Evolutionary conservation across 1,140 invertebrate genomes (phyloP).

Genomic region (Diachasma alloeum): DNA sequence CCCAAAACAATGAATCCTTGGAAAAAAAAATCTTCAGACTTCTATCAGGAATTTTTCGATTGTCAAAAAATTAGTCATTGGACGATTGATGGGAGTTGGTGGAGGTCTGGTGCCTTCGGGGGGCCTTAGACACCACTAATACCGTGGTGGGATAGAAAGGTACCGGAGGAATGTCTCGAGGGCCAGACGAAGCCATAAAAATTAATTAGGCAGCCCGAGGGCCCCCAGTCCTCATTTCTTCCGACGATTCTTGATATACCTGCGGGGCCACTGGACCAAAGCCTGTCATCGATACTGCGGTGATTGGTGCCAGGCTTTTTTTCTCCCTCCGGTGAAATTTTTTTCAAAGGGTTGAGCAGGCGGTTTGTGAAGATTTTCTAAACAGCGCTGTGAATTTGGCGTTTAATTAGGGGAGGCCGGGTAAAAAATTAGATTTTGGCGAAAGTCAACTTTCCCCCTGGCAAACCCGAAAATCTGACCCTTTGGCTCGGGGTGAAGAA

Average conservation of each 20-base stretch:
- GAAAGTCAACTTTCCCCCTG: too few relatives aligned
- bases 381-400: too few relatives aligned
- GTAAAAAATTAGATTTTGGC: too few relatives aligned
- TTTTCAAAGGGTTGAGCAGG: not conserved
- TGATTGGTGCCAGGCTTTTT: not conserved
- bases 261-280: not conserved
- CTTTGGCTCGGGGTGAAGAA: too few relatives aligned
- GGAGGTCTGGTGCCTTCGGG: not conserved
- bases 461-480: too few relatives aligned
- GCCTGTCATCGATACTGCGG: not conserved
- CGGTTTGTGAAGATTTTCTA: too few relatives aligned
- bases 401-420: too few relatives aligned
- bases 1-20: not conserved
- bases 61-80: not conserved
- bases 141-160: not conserved
- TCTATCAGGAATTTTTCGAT: not conserved
- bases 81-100: not conserved
- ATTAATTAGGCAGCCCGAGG: not conserved
- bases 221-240: not conserved
- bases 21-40: not conserved
- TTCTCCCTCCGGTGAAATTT: not conserved
- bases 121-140: not conserved
- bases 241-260: not conserved
- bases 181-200: constrained; percentile 4
- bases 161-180: not conserved